These are phyloP conservation scores for Paedocypris sp. DNA, from an alignment of 2,113 vertebrate species.

Conservation along the genomic window DNA sequence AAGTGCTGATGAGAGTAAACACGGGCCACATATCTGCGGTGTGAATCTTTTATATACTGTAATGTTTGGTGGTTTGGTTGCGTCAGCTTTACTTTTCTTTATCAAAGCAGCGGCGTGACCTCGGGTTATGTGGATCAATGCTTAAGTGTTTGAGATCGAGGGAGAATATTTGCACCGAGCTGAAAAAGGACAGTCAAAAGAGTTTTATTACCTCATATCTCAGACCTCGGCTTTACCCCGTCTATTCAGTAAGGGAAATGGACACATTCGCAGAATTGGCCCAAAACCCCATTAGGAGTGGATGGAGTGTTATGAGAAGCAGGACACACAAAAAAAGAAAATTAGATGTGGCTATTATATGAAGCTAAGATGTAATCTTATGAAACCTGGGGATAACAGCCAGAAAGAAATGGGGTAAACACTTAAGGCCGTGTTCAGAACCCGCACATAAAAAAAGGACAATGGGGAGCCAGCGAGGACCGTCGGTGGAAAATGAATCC, in stretches of 20 bases:
- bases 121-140: background rate
- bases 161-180: background rate
- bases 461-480: constrained; percentile 1
- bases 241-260: background rate
- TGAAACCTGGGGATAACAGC: constrained; percentile 20
- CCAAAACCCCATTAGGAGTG: background rate
- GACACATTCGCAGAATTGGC: background rate
- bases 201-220: constrained; percentile 3
- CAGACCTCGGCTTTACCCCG: background rate
- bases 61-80: constrained; percentile 34
- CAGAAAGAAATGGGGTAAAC: constrained; percentile 22
- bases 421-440: constrained; percentile 18
- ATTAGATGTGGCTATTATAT: constrained; percentile 8
- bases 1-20: constrained; percentile 9
- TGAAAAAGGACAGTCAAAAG: background rate
- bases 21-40: constrained; percentile 18
- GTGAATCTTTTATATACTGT: constrained; percentile 35
- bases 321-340: background rate
- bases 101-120: constrained; percentile 24
- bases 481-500: background rate
- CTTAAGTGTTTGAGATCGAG: background rate
- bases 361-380: constrained; percentile 19
- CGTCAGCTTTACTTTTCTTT: constrained; percentile 24
- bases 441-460: constrained; percentile 16
- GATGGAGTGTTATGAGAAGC: background rate